Base-by-base conservation (phyloP, 2,797 vertebrate species). In the Erpetoichthys calabaricus region DNA sequence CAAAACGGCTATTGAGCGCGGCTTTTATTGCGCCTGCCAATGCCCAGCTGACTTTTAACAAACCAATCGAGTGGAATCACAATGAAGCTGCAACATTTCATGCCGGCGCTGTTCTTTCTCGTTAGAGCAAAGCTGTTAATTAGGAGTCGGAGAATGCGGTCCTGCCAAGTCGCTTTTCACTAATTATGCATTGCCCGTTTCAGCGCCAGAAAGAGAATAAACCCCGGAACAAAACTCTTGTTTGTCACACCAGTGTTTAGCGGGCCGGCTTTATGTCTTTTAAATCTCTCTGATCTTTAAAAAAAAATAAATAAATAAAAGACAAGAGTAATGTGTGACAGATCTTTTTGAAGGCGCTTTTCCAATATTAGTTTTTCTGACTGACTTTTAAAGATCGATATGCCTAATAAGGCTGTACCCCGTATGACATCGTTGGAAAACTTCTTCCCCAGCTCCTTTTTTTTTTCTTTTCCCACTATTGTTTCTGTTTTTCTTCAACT, bases 1-100 rank as follows among this genome's bases (percentile, higher is more conserved):
- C 84, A 88, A 88, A 89, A 87, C 84, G 82, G 67, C 75, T 73
- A 87, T 86, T 88, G 81, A 88, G 79, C 59, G 59, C 71, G 73
- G 73, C 75, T 66, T 86, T 86, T 83, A 82, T 76, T 71, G 76
- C 80, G 81, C 77, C 78, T 82, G 83, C 81, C 78, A 78, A 68
- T 75, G 78, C 78, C 76, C 77, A 79, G 81, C 70, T 75, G 72
- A 87, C 84, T 89, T 86, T 82, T 82, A 85, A 84, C 82, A 81
- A 86, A 85, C 79, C 82, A 85, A 79, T 81, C 74, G 75, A 82
- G 81, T 75, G 81, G 82, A 86, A 86, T 82, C 83, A 87, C 81
- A 87, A 86, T 84, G 81, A 81, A 81, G 81, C 83, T 81, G 81
- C 78, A 82, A 84, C 83, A 86, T 82, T 88, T 85, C 79, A 87